Conservation (phyloP, 2,113 vertebrate species). For the Natator depressus region DNA sequence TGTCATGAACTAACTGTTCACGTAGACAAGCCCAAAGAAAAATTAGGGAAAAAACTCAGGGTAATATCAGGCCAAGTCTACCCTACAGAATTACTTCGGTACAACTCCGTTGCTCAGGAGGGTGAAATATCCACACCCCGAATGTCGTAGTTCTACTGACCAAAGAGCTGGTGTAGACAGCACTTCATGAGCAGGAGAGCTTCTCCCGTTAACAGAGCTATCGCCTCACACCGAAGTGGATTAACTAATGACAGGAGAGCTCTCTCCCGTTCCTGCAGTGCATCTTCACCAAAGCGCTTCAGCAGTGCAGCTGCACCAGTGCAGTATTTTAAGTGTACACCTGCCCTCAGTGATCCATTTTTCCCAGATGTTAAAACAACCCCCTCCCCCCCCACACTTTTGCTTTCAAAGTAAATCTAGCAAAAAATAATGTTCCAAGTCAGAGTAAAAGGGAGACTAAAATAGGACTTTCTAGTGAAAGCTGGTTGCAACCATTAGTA, state of each 20-base stretch:
- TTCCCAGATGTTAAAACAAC: neutral
- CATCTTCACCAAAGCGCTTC: neutral
- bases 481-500: neutral
- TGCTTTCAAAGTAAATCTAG: neutral
- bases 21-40: neutral
- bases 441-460: neutral
- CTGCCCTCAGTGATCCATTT: accelerated
- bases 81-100: neutral
- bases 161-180: neutral
- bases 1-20: neutral
- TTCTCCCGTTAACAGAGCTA: neutral
- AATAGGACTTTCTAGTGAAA: neutral
- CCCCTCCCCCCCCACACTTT: neutral
- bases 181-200: neutral
- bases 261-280: neutral
- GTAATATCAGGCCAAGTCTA: neutral
- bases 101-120: neutral
- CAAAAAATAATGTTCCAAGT: neutral
- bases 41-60: neutral
- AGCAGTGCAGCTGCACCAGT: neutral
- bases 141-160: neutral
- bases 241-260: neutral
- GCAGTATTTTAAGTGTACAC: neutral
- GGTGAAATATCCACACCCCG: neutral
- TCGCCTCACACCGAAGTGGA: neutral